Conservation (phyloP, 2,888 invertebrate genomes). For the Itoplectis maculator region DNA sequence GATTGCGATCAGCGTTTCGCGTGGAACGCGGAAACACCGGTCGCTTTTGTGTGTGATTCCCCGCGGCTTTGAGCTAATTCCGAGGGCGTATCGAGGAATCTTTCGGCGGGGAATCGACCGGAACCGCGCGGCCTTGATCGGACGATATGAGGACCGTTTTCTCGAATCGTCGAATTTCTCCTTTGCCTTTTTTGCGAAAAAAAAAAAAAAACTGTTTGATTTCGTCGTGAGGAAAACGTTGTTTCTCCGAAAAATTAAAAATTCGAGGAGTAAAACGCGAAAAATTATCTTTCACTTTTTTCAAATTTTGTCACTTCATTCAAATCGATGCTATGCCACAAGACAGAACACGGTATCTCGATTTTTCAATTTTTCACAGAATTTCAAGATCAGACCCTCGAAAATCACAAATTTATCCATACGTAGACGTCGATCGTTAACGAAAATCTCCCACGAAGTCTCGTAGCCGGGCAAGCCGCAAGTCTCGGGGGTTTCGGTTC, state of each 20-base stretch:
- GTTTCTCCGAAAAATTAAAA: too few species aligned
- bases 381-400: not conserved
- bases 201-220: not conserved
- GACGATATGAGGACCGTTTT: not conserved
- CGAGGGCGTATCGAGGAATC: slow-evolving; percentile 21
- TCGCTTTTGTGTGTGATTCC: slow-evolving; percentile 31
- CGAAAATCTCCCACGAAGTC: slow-evolving; percentile 30
- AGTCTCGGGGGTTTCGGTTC: slow-evolving; percentile 21
- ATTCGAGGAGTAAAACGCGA: too few species aligned
- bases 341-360: too few species aligned
- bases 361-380: slow-evolving; percentile 26
- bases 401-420: too few species aligned
- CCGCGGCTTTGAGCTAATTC: slow-evolving; percentile 30
- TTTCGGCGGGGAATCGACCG: slow-evolving; percentile 5
- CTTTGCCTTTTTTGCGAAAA: not conserved
- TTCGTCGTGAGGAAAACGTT: too few species aligned
- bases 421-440: slow-evolving; percentile 25
- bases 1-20: slow-evolving; percentile 57
- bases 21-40: slow-evolving; percentile 46
- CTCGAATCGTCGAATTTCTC: not conserved
- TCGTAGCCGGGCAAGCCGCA: slow-evolving; percentile 6
- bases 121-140: not conserved
- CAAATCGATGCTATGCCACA: too few species aligned
- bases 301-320: too few species aligned
- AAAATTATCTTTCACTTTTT: too few species aligned